Evolutionary conservation across 2,113 vertebrate species (phyloP), one percentile per base, ranked within the genome.

Genomic region (Meles meles): DNA sequence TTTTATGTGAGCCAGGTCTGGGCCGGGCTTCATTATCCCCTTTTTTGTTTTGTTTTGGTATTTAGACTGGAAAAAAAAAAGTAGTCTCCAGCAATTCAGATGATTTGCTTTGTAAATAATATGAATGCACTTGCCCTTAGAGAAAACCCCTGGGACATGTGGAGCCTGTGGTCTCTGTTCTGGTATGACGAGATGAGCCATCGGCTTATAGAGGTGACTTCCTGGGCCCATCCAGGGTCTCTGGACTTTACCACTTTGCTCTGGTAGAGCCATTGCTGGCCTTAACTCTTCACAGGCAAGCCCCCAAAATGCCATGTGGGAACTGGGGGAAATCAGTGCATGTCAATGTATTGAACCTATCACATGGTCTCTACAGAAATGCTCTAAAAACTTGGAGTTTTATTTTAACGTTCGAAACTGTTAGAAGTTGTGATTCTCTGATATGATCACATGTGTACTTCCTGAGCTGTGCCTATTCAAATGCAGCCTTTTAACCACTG

Each of bases 1-100:
- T 98, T 98, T 98, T 98, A 98, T 98, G 93, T 96, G 97, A 98
- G 85, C 83, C 97, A 96, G 95, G 96, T 97, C n/a, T 95, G 93
- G 97, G 97, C 95, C 94, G 29, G 9, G 76, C 90, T 98, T 98
- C 98, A 98, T 99, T 98, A 98, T 96, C 97, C 88, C 98, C 94
- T 96, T 98, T 97, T 37, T 81, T 92, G 15, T 42, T 83, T 80
- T 97, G 96, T 76, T 72, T 95, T 94, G 47, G 34, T 59, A 94
- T 95, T 92, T 47, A 8, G n/a, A 44, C n/a, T 67, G 55, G 93
- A 84, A 92, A 74, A 79, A 92, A 85, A 96, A 87, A 39, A 47
- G n/a, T 55, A 39, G 61, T 71, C 55, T 93, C 61, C 65, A 94
- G 83, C 37, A 2, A 13, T 90, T 97, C 61, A 1, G 90, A 79